These are phyloP conservation scores for Embidobia sp. DNA, from an alignment of 2,888 invertebrate genomes.

Conservation along the genomic window DNA sequence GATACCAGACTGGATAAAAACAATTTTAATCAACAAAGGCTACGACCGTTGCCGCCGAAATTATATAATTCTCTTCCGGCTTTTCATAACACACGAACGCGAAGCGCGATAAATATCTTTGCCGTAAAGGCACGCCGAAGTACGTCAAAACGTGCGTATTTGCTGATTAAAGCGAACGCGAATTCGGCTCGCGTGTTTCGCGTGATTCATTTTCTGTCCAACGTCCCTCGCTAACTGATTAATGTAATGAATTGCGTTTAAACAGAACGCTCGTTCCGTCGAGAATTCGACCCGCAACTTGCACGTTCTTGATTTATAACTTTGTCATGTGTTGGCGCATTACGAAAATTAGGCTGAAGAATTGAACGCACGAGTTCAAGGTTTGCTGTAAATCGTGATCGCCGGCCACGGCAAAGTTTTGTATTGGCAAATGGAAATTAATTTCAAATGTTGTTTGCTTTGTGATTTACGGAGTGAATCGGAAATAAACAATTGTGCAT, in stretches of 20 bases:
- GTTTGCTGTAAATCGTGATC: too few species aligned
- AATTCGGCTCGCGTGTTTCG: slow-evolving; percentile 6
- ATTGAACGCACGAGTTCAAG: slow-evolving; percentile 2
- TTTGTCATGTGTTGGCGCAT: slow-evolving; percentile 20
- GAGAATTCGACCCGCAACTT: slow-evolving; percentile 1
- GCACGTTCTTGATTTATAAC: slow-evolving; percentile 12
- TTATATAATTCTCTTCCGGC: slow-evolving; percentile 54
- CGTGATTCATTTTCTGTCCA: slow-evolving; percentile 6
- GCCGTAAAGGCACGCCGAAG: slow-evolving; percentile 30
- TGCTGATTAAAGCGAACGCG: slow-evolving; percentile 35
- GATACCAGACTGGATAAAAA: slow-evolving; percentile 60
- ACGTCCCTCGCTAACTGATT: slow-evolving; percentile 18
- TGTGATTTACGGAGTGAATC: too few species aligned
- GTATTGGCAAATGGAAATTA: too few species aligned
- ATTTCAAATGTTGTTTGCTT: too few species aligned
- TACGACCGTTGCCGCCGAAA: slow-evolving; percentile 40
- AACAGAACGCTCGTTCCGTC: not conserved
- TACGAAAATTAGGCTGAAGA: slow-evolving; percentile 9
- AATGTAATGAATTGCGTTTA: slow-evolving; percentile 21
- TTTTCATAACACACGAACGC: slow-evolving; percentile 47
- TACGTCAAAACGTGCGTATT: slow-evolving; percentile 35
- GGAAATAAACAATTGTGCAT: too few species aligned
- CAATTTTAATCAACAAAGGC: slow-evolving; percentile 63
- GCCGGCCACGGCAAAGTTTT: too few species aligned
- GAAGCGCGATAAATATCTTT: slow-evolving; percentile 47